Evolutionary conservation across 2,797 vertebrate species (phyloP).

Genomic region (Fistularia commersonii): DNA sequence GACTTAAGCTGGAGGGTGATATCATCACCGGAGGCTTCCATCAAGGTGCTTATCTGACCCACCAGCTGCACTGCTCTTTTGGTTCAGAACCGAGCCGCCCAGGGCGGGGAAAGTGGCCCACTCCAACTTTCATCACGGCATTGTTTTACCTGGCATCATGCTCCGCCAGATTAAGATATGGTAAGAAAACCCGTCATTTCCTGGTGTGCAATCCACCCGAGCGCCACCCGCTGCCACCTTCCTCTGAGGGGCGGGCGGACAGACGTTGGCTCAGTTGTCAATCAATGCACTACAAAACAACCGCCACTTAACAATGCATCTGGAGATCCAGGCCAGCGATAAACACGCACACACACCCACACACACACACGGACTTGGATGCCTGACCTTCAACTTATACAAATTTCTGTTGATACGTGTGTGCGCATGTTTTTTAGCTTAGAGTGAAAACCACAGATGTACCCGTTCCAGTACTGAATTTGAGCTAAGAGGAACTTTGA

Average conservation of each 20-base stretch:
- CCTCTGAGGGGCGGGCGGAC: conserved; percentile 21
- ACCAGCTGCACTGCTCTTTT: conserved; percentile 75
- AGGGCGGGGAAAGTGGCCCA: conserved; percentile 34
- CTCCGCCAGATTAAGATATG: conserved; percentile 79
- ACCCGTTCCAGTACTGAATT: too few species aligned
- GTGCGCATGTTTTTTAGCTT: neutral
- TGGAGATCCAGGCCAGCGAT: conserved; percentile 40
- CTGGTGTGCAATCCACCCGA: conserved; percentile 52
- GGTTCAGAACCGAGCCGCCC: conserved; percentile 52
- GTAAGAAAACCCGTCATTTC: conserved; percentile 78
- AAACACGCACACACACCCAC: conserved; percentile 37
- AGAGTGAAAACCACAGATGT: neutral
- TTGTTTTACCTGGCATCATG: conserved; percentile 79
- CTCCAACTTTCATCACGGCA: conserved; percentile 80
- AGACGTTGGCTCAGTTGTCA: conserved; percentile 47
- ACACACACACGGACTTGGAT: conserved; percentile 23
- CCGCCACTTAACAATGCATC: conserved; percentile 50
- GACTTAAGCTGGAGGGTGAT: too few species aligned
- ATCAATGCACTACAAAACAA: conserved; percentile 33
- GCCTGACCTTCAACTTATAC: conserved; percentile 33
- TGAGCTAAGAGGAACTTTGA: too few species aligned
- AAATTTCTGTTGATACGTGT: neutral
- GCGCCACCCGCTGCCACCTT: conserved; percentile 30
- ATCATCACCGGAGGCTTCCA: too few species aligned
- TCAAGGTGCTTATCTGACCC: conserved; percentile 75